These are phyloP conservation scores for Alcedo quadribrachys DNA, from an alignment of 2,797 vertebrate species.

Conservation along the genomic window DNA sequence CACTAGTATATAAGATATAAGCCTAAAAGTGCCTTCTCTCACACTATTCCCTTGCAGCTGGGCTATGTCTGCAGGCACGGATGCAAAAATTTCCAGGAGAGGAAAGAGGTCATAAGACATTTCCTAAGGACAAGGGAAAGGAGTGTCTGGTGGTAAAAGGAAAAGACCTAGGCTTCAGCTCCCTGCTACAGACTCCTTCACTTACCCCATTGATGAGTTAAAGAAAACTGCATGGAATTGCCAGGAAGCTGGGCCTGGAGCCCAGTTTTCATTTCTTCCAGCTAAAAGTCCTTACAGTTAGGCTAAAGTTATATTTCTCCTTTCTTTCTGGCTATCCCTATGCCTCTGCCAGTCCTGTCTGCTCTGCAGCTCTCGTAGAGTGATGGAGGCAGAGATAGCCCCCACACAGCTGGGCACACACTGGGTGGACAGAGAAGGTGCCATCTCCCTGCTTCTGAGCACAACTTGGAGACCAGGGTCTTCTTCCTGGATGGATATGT, in stretches of 20 bases:
- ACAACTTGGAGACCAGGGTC: neutral
- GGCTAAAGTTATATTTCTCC: conserved; percentile 33
- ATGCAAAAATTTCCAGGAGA: neutral
- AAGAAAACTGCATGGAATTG: neutral
- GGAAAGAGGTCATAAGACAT: neutral
- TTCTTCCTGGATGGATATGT: neutral
- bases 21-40: neutral
- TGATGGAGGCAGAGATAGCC: neutral
- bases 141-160: neutral
- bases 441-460: neutral
- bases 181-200: neutral
- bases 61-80: neutral
- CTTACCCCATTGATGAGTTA: neutral
- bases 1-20: neutral
- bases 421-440: neutral
- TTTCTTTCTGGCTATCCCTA: neutral
- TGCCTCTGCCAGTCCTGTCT: neutral
- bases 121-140: neutral
- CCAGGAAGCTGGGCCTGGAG: neutral
- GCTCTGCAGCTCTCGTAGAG: neutral
- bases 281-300: neutral
- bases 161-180: neutral
- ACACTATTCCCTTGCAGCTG: neutral
- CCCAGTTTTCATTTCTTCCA: neutral
- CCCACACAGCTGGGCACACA: neutral